Base-by-base conservation (phyloP, 1,140 invertebrate genomes). In the Patella vulgata region DNA sequence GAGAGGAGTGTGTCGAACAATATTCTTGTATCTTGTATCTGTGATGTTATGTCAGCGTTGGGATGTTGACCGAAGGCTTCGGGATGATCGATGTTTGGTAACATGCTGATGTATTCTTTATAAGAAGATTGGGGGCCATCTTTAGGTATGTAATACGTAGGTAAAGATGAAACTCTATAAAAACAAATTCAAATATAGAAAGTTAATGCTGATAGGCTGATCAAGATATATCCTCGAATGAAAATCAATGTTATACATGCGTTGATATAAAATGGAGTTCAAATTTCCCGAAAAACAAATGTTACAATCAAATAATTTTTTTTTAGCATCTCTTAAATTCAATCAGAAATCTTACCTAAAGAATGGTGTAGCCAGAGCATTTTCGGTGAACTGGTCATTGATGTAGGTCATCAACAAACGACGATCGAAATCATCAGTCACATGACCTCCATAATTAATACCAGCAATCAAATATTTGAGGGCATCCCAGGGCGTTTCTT, bases 81-180 rank as follows among this genome's bases (percentile, higher is more conserved):
- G 0, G 93, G 92, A 62, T 89, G 88, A 79, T 96, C 93, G 33
- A 88, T 83, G 48, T 84, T 88, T 0, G 93, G 93, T 63, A 94
- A 82, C 71, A 91, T 87, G 59, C 88, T 88, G 59, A 94, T 88
- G 80, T 90, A 92, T 77, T 94, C 91, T 42, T 88, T 86, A 81
- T 94, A 94, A 8, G 89, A 90, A 65, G 91, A 88, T 17, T 94
- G 81, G 56, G 90, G 88, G n/a, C 92, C 92, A 78, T 94, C 92
- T 23, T 88, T 87, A 12, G 93, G 93, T 42, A 95, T 88, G 78
- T 91, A 92, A 84, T 95, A 95, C 4, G 88, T 88, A 11, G 73
- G 68, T 30, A 80, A 63, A 2, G 52, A 46, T 12, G 80, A 82
- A 17, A 79, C 39, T 44, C 77, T 75, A 60, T 19, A 59, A 47